Conservation (phyloP, 2,888 invertebrate genomes). For the Drosophila tripunctata region DNA sequence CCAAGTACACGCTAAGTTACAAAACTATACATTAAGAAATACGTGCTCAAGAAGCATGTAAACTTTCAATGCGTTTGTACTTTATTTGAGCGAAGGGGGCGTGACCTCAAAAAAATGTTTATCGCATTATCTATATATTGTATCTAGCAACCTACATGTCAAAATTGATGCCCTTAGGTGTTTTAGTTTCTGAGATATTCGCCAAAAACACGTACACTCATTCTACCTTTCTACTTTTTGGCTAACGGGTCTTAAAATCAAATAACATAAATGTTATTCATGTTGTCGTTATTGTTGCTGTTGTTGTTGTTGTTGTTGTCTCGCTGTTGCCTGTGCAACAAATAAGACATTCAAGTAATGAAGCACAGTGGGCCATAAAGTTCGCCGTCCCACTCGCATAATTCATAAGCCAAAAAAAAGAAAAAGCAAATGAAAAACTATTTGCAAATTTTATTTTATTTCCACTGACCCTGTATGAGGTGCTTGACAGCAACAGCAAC, state of each 20-base stretch:
- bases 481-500: slow-evolving; percentile 60
- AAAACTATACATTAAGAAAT: no score
- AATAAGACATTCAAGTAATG: slow-evolving; percentile 37
- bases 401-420: slow-evolving; percentile 56
- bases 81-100: no score
- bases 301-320: not conserved
- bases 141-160: no score
- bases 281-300: slow-evolving; percentile 2
- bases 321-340: slow-evolving; percentile 17
- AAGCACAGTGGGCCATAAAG: slow-evolving; percentile 61
- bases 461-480: slow-evolving; percentile 62
- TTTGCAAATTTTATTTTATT: slow-evolving; percentile 40
- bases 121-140: no score
- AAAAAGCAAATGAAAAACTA: no score
- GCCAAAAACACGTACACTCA: not conserved
- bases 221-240: not conserved
- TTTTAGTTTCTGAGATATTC: no score
- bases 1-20: no score
- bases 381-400: slow-evolving; percentile 57
- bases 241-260: not conserved
- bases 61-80: no score
- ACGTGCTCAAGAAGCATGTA: no score
- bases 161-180: no score
- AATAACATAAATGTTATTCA: slow-evolving; percentile 5
- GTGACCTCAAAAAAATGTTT: no score